Conservation (phyloP, 1,140 invertebrate species). For the Drosophila equinoxialis region DNA sequence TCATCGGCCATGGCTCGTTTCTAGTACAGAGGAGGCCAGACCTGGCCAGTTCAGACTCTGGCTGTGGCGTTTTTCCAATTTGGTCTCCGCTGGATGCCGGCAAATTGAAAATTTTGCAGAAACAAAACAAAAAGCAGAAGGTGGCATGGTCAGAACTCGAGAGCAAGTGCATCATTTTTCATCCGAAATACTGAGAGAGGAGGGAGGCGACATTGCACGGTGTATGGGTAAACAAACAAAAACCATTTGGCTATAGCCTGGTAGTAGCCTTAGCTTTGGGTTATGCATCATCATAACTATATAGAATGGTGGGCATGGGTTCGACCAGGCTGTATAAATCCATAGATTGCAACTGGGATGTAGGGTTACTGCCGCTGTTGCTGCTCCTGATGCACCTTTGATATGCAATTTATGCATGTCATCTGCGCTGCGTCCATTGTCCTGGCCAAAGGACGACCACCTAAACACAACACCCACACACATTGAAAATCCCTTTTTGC, state of each 20-base stretch:
- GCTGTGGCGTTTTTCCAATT: slow-evolving; percentile 75
- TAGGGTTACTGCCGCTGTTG: slow-evolving; percentile 22
- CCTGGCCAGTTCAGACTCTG: slow-evolving; percentile 23
- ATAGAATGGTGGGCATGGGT: slow-evolving; percentile 9
- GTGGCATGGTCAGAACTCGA: slow-evolving; percentile 21
- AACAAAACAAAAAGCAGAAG: slow-evolving; percentile 68
- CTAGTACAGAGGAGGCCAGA: background rate
- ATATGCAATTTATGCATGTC: slow-evolving; percentile 81
- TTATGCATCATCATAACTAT: slow-evolving; percentile 81
- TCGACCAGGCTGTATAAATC: slow-evolving; percentile 69
- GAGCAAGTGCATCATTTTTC: slow-evolving; percentile 77
- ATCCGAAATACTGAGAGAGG: slow-evolving; percentile 41
- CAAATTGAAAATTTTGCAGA: slow-evolving; percentile 77
- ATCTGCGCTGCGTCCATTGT: slow-evolving; percentile 73
- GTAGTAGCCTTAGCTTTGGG: slow-evolving; percentile 62
- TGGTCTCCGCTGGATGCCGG: slow-evolving; percentile 69
- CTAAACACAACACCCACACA: slow-evolving; percentile 63
- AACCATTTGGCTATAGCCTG: slow-evolving; percentile 59
- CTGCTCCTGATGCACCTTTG: slow-evolving; percentile 73
- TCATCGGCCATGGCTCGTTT: slow-evolving; percentile 27
- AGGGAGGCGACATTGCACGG: slow-evolving; percentile 14
- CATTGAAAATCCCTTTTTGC: slow-evolving; percentile 60
- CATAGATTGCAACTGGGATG: slow-evolving; percentile 63
- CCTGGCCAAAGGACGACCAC: slow-evolving; percentile 8
- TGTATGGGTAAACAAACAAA: slow-evolving; percentile 61